Evolutionary conservation across 2,888 invertebrate species (phyloP), one percentile per base, ranked within the genome.

Genomic region (Caenorhabditis sp.): DNA sequence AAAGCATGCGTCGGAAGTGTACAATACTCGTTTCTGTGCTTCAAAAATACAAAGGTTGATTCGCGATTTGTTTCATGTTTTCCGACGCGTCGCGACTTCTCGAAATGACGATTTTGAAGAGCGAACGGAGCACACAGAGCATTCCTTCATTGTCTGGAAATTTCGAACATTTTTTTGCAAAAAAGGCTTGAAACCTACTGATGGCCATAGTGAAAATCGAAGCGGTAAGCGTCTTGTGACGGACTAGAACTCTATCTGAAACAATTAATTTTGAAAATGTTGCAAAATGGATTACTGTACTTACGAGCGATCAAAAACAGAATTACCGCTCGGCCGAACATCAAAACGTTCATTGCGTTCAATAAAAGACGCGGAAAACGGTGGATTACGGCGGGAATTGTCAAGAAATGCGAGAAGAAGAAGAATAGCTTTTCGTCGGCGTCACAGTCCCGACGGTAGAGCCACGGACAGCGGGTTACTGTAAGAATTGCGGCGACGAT

Each of bases 141-240:
- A 43, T 22, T 15, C 43, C 43, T 22, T 43, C 43, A 22, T 43
- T 43, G 43, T 43, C 43, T 43, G 43, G 20, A 43, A 43, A 20
- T 7, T 13, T 41, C 7, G 15, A 11, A 37, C 13, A 17, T 13
- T 15, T 17, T 30, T 30, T 30, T 30, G 30, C 4, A 41, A 15
- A n/a, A 41, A 41, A 8, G 15, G 17, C 3, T 37, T 37, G 13
- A 37, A 7, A 37, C 37, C n/a, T 11, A 37, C 37, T 37, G 37
- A 37, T 37, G 15, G 41, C 15, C 41, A 41, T 17, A 8, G 41
- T 15, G 41, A 15, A 15, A 17, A 41, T 15, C 15, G 43, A 43
- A 8, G 43, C 5, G 22, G 43, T 20, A 22, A 8, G 7, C 2
- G 41, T 13, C 13, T 5, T 4, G 7, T n/a, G 37, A 4, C 3